Evolutionary conservation across 2,113 vertebrate genomes (phyloP).

Genomic region (Alethe diademata): DNA sequence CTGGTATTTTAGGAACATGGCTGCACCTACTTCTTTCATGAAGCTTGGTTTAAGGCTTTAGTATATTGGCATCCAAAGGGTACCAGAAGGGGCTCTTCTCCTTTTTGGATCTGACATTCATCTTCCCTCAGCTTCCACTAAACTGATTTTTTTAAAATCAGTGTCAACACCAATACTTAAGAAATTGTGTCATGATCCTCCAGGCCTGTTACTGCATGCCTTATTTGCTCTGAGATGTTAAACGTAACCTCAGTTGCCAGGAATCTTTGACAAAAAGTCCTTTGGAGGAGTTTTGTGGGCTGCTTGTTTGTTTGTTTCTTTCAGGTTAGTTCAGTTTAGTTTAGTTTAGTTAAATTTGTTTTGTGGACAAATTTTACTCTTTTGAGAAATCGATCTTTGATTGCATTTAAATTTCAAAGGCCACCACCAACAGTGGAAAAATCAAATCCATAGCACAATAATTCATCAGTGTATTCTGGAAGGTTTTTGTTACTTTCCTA

Average conservation of each 20-base stretch:
- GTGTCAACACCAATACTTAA: background rate
- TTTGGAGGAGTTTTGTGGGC: background rate
- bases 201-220: background rate
- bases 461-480: background rate
- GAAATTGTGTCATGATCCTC: background rate
- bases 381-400: background rate
- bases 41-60: background rate
- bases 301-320: background rate
- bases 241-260: background rate
- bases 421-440: background rate
- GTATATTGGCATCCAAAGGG: background rate
- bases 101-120: background rate
- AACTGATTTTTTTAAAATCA: background rate
- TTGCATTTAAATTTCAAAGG: background rate
- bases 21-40: background rate
- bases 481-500: background rate
- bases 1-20: background rate
- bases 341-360: background rate
- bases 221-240: background rate
- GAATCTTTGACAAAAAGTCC: background rate
- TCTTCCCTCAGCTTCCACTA: background rate
- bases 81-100: background rate
- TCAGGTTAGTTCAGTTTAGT: background rate
- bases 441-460: background rate
- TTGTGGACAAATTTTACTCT: background rate